These are phyloP conservation scores for Hassar affinis DNA, from an alignment of 2,113 vertebrate genomes.

Conservation along the genomic window DNA sequence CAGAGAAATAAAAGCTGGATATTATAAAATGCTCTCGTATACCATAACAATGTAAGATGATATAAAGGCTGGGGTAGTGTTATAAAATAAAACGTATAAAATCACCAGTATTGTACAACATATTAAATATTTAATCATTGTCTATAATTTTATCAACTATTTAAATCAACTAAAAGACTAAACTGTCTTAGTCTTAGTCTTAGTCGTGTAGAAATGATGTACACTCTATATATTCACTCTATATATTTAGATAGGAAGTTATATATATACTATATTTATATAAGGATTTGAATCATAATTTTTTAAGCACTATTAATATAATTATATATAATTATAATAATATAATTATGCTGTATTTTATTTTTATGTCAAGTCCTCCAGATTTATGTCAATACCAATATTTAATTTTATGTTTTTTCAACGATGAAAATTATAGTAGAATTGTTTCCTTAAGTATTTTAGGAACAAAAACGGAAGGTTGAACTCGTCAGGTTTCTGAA, in stretches of 20 bases:
- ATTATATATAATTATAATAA: too few relatives aligned
- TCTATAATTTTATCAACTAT: too few relatives aligned
- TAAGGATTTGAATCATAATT: not conserved
- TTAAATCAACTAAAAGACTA: not conserved
- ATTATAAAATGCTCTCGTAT: not conserved
- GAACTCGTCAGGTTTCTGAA: not conserved
- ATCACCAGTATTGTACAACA: not conserved
- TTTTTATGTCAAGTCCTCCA: not conserved
- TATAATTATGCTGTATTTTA: too few relatives aligned
- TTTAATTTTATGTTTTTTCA: too few relatives aligned
- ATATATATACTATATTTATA: not conserved
- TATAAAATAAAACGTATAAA: not conserved
- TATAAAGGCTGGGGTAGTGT: not conserved
- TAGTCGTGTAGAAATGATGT: not conserved
- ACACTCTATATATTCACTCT: not conserved
- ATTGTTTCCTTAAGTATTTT: too few relatives aligned
- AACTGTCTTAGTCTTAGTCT: not conserved
- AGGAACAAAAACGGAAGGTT: not conserved
- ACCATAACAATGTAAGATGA: not conserved
- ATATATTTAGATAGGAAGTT: not conserved
- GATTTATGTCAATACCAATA: not conserved
- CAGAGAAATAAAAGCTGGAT: not conserved
- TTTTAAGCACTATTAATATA: too few relatives aligned
- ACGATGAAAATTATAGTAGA: too few relatives aligned
- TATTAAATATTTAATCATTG: too few relatives aligned